phyloP scores from a whole-genome alignment of 2,113 vertebrate genomes.

The Zootoca vivipara region DNA sequence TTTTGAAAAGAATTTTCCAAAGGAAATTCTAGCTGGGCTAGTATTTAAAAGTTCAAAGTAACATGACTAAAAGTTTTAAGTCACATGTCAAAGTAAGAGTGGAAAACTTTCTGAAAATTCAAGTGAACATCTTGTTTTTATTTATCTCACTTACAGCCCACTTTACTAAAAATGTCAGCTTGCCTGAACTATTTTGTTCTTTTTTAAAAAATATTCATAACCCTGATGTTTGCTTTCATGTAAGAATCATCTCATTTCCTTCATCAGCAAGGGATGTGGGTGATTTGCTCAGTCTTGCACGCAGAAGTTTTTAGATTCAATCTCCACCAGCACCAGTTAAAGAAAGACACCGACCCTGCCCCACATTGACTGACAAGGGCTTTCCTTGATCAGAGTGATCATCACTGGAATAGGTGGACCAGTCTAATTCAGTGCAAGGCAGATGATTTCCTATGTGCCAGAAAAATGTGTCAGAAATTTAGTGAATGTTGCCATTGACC shows the following conservation, averaged over 20 bases:
- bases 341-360: neutral
- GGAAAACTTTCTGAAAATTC: slow-evolving; percentile 40
- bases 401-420: neutral
- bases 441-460: neutral
- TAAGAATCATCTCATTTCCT: neutral
- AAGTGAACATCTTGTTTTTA: slow-evolving; percentile 45
- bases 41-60: slow-evolving; percentile 41
- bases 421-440: neutral
- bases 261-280: neutral
- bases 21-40: slow-evolving; percentile 43
- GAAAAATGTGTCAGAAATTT: neutral
- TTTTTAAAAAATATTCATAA: neutral
- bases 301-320: neutral
- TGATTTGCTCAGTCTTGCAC: neutral
- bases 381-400: neutral
- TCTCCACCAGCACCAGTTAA: neutral
- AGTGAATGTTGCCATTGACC: too few species aligned
- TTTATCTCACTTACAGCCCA: slow-evolving; percentile 40
- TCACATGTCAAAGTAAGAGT: slow-evolving; percentile 22
- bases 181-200: slow-evolving; percentile 24
- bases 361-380: too few species aligned
- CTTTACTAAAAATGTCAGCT: slow-evolving; percentile 40
- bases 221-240: neutral
- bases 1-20: slow-evolving; percentile 54
- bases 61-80: slow-evolving; percentile 23